phyloP scores from a whole-genome alignment of 2,797 vertebrate species.

The Sardinella longiceps region DNA sequence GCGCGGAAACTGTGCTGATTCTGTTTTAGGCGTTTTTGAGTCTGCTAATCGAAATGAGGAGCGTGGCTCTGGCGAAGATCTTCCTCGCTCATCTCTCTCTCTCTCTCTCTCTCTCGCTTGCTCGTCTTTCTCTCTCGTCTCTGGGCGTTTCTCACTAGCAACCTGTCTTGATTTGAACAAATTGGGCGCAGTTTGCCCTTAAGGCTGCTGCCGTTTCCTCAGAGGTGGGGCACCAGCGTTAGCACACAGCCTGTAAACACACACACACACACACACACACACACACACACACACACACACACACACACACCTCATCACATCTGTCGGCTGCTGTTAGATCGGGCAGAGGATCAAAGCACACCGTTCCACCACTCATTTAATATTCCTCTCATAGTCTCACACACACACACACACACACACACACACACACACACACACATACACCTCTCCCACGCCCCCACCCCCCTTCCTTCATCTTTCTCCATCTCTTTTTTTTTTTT shows the following conservation, averaged over 20 bases:
- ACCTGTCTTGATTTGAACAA: not conserved
- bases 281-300: conserved; percentile 28
- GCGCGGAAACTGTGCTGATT: not conserved
- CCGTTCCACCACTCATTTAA: conserved; percentile 29
- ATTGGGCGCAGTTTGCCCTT: not conserved
- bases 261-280: too few relatives aligned
- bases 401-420: not conserved
- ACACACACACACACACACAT: too few relatives aligned
- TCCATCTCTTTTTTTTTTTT: not conserved
- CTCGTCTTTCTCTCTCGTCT: not conserved
- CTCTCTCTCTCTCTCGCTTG: too few relatives aligned
- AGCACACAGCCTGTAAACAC: not conserved
- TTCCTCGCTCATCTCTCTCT: too few relatives aligned
- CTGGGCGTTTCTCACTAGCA: conserved; percentile 23
- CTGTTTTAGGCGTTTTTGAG: not conserved
- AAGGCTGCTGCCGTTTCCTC: not conserved
- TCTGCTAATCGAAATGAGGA: not conserved
- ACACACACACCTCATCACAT: conserved; percentile 34
- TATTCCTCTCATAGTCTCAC: not conserved
- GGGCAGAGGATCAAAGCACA: conserved; percentile 44
- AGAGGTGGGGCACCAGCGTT: not conserved
- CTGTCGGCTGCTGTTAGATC: conserved; percentile 30
- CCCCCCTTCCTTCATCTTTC: not conserved
- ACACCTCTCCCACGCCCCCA: not conserved
- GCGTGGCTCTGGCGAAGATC: not conserved